Evolutionary conservation across 1,140 invertebrate species (phyloP).

Genomic region (Belonocnema kinseyi): DNA sequence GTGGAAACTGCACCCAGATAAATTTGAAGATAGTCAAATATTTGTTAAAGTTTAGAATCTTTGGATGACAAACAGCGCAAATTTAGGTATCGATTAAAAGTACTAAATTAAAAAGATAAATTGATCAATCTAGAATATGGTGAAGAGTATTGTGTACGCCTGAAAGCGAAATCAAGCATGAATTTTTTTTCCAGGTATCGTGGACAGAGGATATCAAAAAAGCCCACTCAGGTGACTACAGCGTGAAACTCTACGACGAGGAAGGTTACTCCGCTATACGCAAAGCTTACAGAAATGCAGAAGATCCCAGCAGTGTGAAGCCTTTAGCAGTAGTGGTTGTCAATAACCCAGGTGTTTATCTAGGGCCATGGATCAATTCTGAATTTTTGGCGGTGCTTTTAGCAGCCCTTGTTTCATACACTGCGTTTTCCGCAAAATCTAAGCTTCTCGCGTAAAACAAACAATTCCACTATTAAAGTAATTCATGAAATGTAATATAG

Average conservation of each 20-base stretch:
- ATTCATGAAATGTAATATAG: slow-evolving; percentile 45
- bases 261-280: slow-evolving; percentile 90
- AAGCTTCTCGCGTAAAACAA: slow-evolving; percentile 81
- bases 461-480: slow-evolving; percentile 32
- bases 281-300: slow-evolving; percentile 83
- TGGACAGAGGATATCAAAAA: slow-evolving; percentile 92
- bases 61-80: too few relatives aligned
- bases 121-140: too few relatives aligned
- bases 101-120: too few relatives aligned
- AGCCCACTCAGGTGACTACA: slow-evolving; percentile 86
- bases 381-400: slow-evolving; percentile 90
- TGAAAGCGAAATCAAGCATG: neutral
- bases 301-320: slow-evolving; percentile 81
- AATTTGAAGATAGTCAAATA: too few relatives aligned
- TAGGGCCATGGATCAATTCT: slow-evolving; percentile 93
- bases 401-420: slow-evolving; percentile 88
- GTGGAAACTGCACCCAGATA: too few relatives aligned
- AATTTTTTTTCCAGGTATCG: slow-evolving; percentile 82
- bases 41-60: too few relatives aligned
- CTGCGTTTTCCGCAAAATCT: slow-evolving; percentile 89
- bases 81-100: too few relatives aligned
- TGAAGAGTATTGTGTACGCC: too few relatives aligned
- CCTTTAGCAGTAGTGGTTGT: slow-evolving; percentile 86
- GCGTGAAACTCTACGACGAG: slow-evolving; percentile 91
- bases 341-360: slow-evolving; percentile 90